Evolutionary conservation across 92 coral and sea anemone genomes (phyloP).

Genomic region (Meandrina meandrites): DNA sequence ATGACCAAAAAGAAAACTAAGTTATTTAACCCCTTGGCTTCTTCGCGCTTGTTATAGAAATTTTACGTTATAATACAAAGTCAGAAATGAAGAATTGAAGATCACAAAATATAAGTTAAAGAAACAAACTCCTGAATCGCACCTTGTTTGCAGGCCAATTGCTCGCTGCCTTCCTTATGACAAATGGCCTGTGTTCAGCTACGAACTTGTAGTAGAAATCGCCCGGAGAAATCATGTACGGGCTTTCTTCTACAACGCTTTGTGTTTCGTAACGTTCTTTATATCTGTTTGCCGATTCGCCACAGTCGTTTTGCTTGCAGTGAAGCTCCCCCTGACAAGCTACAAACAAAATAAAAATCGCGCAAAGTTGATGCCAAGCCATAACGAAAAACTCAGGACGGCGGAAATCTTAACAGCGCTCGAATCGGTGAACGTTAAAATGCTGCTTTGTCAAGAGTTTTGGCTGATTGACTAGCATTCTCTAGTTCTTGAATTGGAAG

Average conservation of each 20-base stretch:
- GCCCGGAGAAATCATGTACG: constrained; percentile 59
- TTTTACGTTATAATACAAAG: not conserved
- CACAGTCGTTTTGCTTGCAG: not conserved
- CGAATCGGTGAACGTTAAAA: not conserved
- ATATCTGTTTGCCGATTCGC: not conserved
- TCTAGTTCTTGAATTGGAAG: not conserved
- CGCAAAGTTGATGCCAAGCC: not conserved
- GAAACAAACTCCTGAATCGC: not conserved
- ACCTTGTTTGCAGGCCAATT: constrained; percentile 58
- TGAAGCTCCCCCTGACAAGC: constrained; percentile 4
- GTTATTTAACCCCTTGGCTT: no score
- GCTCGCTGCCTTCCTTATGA: constrained; percentile 34
- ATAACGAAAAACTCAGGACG: not conserved
- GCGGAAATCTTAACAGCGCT: not conserved
- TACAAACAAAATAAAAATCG: not conserved
- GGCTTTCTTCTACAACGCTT: constrained; percentile 14
- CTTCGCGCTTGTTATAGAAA: no score
- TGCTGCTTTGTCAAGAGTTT: not conserved
- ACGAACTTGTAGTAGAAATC: constrained; percentile 60
- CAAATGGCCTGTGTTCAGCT: constrained; percentile 45
- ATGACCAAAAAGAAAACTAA: no score
- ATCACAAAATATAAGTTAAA: not conserved
- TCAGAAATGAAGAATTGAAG: not conserved
- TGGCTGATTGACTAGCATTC: not conserved
- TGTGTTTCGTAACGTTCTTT: not conserved